phyloP scores from a whole-genome alignment of 2,888 invertebrate species.

The Amblyteles armatorius region DNA sequence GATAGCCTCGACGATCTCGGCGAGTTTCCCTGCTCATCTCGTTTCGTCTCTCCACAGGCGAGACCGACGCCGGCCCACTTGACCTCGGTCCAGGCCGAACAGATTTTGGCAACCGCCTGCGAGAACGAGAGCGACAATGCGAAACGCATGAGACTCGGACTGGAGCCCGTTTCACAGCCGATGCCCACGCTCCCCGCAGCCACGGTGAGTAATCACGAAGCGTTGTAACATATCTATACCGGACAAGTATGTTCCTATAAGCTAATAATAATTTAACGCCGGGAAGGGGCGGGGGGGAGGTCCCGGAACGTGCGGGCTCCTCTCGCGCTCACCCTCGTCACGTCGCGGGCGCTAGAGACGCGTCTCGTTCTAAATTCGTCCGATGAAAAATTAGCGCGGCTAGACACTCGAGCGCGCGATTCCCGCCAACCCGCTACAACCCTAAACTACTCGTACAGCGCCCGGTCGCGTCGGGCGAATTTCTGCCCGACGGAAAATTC shows the following conservation, averaged over 20 bases:
- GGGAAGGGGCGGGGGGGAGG: constrained; percentile 4
- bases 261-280: constrained; percentile 62
- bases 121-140: constrained; percentile 99
- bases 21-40: constrained; percentile 40
- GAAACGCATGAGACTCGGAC: constrained; percentile 97
- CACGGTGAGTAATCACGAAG: constrained; percentile 84
- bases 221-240: constrained; percentile 1
- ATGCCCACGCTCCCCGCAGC: constrained; percentile 91
- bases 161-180: constrained; percentile 97
- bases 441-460: constrained; percentile 26
- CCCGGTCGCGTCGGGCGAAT: constrained; percentile 53
- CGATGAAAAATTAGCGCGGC: constrained; percentile 68
- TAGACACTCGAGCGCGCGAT: constrained; percentile 52
- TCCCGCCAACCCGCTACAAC: constrained; percentile 32
- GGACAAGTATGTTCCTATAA: constrained; percentile 36
- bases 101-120: constrained; percentile 97
- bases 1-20: not conserved
- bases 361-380: constrained; percentile 70
- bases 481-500: not conserved
- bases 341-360: constrained; percentile 33
- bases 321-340: constrained; percentile 69
- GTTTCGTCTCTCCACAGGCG: constrained; percentile 87
- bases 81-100: constrained; percentile 98
- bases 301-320: constrained; percentile 37
- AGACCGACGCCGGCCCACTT: constrained; percentile 98